Base-by-base conservation (phyloP, 2,888 invertebrate species). In the Xanthorhoe spadicearia region DNA sequence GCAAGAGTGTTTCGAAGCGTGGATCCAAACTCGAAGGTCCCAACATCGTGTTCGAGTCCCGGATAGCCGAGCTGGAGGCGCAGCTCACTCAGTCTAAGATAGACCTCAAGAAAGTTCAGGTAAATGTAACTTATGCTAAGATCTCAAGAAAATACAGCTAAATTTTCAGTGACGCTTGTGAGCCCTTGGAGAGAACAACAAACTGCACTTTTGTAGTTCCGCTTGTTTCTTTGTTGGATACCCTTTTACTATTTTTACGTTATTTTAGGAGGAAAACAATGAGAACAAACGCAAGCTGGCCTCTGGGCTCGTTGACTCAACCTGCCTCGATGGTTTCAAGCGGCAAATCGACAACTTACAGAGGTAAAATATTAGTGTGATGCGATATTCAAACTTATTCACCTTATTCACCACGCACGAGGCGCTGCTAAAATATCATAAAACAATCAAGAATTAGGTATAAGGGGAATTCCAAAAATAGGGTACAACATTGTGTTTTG, bases 11-110 rank as follows among this genome's bases (percentile, higher is more conserved):
- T 38, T 70, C 76, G 0, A 90, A 85, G 68, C 71, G 81, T 32
- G 88, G 87, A 13, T 83, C 85, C 4, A 93, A 92, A 54, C 86
- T 96, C 10, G 96, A 96, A 79, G 96, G 96, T 0, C 97, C 97
- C 0, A 95, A 95, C 73, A 97, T 97, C 66, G 96, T 97, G 19
- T 97, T 96, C 80, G 97, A 97, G 84, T 97, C 97, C 0, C 94
- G 96, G 69, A 97, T 97, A 60, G 96, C 97, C 2, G 97, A 97
- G 79, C 83, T 97, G 64, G 97, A 97, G 81, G 97, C 97, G 0
- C 97, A 97, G 77, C 86, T 97, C 52, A 95, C 96, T 7, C 97
- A 97, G 82, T 88, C 96, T 0, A 96, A 94, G 81, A 96, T 97
- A 61, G 97, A 97, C 76, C 84, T 97, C 38, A 95, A 95, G 79